These are phyloP conservation scores for Halisarca cf. caerulea DNA, from an alignment of 37 sponge, comb jelly and placozoan species.

Conservation along the genomic window DNA sequence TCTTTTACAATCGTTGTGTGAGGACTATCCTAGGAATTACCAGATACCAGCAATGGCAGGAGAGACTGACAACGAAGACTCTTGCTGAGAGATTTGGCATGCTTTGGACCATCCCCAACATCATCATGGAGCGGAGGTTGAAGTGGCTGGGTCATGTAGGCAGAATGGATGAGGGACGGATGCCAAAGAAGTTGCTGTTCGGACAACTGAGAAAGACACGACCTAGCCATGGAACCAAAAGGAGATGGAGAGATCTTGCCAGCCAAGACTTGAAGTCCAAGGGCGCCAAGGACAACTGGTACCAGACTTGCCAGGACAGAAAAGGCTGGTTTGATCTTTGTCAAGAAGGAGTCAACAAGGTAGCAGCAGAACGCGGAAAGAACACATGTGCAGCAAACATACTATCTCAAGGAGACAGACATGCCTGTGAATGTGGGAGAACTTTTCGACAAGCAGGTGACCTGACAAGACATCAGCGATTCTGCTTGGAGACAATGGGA, in stretches of 20 bases:
- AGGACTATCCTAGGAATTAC: conserved; percentile 23
- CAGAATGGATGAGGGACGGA: background rate
- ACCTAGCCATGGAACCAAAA: conserved; percentile 23
- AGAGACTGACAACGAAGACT: conserved; percentile 15
- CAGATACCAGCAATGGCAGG: conserved; percentile 33
- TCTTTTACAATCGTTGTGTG: conserved; percentile 3
- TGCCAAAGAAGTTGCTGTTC: conserved; percentile 20
- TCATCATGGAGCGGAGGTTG: conserved; percentile 18
- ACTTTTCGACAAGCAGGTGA: background rate
- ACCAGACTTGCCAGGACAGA: background rate
- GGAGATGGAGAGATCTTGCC: conserved; percentile 25
- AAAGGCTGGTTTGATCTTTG: conserved; percentile 7
- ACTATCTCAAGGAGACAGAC: background rate
- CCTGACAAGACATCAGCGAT: background rate
- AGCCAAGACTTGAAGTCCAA: conserved; percentile 16
- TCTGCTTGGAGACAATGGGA: background rate
- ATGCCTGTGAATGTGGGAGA: background rate
- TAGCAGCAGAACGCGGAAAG: background rate
- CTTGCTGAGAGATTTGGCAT: conserved; percentile 21
- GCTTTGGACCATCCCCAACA: background rate
- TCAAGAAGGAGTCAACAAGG: conserved; percentile 15
- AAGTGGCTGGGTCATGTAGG: conserved; percentile 35
- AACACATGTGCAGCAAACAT: conserved; percentile 15
- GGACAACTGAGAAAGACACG: conserved; percentile 28
- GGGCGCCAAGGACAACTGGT: conserved; percentile 18